Base-by-base conservation (phyloP, 2,113 vertebrate species). In the Zosterops pallidus region DNA sequence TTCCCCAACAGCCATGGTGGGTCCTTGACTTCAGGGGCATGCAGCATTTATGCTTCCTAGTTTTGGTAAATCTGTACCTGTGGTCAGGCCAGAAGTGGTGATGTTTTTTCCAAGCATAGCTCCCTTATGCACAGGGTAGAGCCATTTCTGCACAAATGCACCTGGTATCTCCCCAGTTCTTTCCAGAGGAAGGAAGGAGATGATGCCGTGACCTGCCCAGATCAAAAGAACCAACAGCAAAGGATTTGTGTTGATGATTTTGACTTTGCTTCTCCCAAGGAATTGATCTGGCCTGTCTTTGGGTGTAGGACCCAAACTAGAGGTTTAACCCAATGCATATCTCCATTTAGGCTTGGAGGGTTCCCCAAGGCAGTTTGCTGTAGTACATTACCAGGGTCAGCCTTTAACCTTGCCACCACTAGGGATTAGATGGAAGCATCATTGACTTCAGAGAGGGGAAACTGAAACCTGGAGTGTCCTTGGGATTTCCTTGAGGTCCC, bases 401-500 rank as follows among this genome's bases (percentile, higher is more conserved):
- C 55, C 70, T 69, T 80, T 31, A 83, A 47, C 42, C 37, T 85
- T 72, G 62, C 7, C 23, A 35, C 3, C 16, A 26, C 52, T 29
- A 55, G 26, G 44, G 29, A 23, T 9, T 85, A 33, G 50, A 56
- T 67, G 42, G 39, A 80, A 77, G 29, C 67, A 65, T 50, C 62
- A 11, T 3, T 67, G 31, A 29, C 39, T 67, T 35, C 41, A 62
- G 47, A 57, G 53, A 86, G 46, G 20, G 62, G 67, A 67, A 95
- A 44, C 55, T 31, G 39, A 84, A 94, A 82, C 50, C 63, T 89
- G 57, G 46, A 79, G 29, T 39, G 31, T 62, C 42, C 92, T 49
- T 68, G 65, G 50, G 91, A 86, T 94, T 92, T 94, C n/a, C 74
- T 82, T 81, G 65, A 85, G 42, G 74, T 77, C 37, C 63, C 62